phyloP scores from a whole-genome alignment of 2,888 invertebrate species.

The Spodoptera littoralis region DNA sequence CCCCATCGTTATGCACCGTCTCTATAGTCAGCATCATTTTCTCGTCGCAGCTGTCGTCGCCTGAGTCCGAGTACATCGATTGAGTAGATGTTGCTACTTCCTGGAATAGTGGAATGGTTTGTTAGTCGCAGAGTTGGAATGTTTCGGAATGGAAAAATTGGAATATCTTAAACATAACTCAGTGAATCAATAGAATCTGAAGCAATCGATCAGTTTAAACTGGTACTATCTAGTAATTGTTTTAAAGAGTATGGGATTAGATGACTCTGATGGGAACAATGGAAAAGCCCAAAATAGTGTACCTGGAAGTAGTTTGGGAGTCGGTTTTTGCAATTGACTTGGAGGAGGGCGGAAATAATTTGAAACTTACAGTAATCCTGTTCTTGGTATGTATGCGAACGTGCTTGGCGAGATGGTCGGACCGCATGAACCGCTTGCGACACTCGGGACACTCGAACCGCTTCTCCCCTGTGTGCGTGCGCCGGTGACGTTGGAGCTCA shows the following conservation, averaged over 20 bases:
- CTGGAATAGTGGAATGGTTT: slow-evolving; percentile 39
- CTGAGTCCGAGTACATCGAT: slow-evolving; percentile 91
- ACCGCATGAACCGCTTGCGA: slow-evolving; percentile 97
- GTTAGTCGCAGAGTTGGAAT: neutral
- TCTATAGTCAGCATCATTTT: slow-evolving; percentile 93
- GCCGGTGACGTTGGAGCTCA: slow-evolving; percentile 94
- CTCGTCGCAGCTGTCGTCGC: slow-evolving; percentile 92
- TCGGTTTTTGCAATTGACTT: too few species aligned
- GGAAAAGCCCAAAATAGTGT: too few species aligned
- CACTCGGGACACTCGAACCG: slow-evolving; percentile 96
- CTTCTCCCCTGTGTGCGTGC: slow-evolving; percentile 98
- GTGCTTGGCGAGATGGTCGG: slow-evolving; percentile 97
- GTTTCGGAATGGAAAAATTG: too few species aligned
- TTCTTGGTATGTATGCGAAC: slow-evolving; percentile 94
- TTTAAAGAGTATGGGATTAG: too few species aligned
- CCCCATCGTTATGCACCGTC: slow-evolving; percentile 90
- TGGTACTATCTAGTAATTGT: too few species aligned
- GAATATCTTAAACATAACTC: too few species aligned
- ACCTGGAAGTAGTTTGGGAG: too few species aligned
- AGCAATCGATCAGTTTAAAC: too few species aligned
- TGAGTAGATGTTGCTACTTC: slow-evolving; percentile 91
- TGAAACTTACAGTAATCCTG: slow-evolving; percentile 74
- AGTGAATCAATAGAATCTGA: too few species aligned
- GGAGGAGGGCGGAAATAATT: too few species aligned
- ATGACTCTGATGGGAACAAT: too few species aligned